Evolutionary conservation across 2,888 invertebrate species (phyloP), one percentile per base, ranked within the genome.

Genomic region (Vesta saturnalis): DNA sequence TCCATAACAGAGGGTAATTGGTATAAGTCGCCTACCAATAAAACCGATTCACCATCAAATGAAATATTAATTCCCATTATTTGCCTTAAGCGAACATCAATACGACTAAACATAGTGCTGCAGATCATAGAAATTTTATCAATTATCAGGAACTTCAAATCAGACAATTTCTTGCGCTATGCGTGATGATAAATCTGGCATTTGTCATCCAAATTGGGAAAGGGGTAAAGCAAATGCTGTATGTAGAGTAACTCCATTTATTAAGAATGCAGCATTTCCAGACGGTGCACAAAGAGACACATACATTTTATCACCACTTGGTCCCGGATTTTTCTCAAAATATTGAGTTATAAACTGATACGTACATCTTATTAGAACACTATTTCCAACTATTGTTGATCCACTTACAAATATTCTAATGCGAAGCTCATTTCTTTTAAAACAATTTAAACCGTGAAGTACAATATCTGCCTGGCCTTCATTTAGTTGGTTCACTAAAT

Each of bases 71-170:
- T 63, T 2, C n/a, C 22, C 6, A 63, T 12, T 1, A 63, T 63
- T 56, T 63, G 63, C 10, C 19, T 1, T 1, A 63, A 15, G 56
- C 63, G 56, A 0, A 6, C 3, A 22, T 56, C 46, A 3, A 63
- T 15, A 12, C 56, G 2, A 15, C 15, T 14, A n/a, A 63, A 56
- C 5, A 63, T 1, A 21, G 5, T 56, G n/a, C 16, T 56, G 10
- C 56, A n/a, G 0, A 19, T 14, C 16, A 63, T 14, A 22, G 16
- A 16, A 8, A 63, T 63, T 22, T 63, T 56, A 14, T 63, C 63
- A 12, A 63, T 56, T 10, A 63, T 46, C 5, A 63, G 12, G 46
- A 63, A 46, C 56, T 63, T 55, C 16, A 63, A 63, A 57, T 63
- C 16, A 1, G 1, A 3, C 18, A 63, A 23, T 22, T 63, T 8